phyloP scores from a whole-genome alignment of 2,888 invertebrate genomes.

The Aproaerema taeniolella region DNA sequence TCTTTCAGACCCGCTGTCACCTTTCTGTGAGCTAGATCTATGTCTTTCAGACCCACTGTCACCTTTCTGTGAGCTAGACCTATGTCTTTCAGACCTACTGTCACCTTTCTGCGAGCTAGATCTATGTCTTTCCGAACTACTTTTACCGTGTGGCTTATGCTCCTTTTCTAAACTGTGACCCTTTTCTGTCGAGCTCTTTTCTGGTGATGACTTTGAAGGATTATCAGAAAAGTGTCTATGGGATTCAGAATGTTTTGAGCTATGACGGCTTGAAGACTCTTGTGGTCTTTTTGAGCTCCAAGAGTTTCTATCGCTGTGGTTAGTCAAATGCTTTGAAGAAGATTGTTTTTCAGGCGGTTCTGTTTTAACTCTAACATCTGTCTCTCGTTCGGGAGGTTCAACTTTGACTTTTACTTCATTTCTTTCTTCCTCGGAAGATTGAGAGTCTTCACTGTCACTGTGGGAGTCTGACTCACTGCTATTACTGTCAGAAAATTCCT shows the following conservation, averaged over 20 bases:
- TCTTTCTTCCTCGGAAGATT: constrained; percentile 43
- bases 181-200: constrained; percentile 42
- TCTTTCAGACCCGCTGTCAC: too few relatives aligned
- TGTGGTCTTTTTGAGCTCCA: constrained; percentile 21
- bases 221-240: constrained; percentile 38
- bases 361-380: constrained; percentile 41
- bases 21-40: too few relatives aligned
- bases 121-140: constrained; percentile 22
- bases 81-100: neutral
- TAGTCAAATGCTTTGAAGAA: constrained; percentile 23
- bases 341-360: constrained; percentile 41
- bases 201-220: constrained; percentile 42
- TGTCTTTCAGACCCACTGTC: too few relatives aligned
- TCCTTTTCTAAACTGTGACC: constrained; percentile 39
- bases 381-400: constrained; percentile 10
- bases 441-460: constrained; percentile 43
- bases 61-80: too few relatives aligned
- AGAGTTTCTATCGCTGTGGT: too few relatives aligned
- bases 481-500: constrained; percentile 33
- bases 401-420: constrained; percentile 32
- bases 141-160: constrained; percentile 36
- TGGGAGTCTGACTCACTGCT: constrained; percentile 44
- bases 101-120: too few relatives aligned
- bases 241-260: constrained; percentile 24
- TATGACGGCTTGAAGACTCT: constrained; percentile 28